phyloP scores from a whole-genome alignment of 1,140 invertebrate species.

The Anastatus disparis region DNA sequence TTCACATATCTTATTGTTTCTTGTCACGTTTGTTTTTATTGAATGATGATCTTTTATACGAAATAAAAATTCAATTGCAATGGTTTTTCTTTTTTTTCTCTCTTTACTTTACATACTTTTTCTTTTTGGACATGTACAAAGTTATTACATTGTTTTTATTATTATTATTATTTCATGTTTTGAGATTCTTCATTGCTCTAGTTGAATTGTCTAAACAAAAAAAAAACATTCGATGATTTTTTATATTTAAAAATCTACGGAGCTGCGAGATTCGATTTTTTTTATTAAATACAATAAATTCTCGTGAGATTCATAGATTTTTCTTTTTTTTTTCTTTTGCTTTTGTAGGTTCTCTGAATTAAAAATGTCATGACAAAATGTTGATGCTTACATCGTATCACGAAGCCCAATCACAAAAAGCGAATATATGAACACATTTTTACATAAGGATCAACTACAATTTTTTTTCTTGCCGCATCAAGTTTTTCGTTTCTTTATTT shows the following conservation, averaged over 20 bases:
- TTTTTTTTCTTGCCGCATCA: background rate
- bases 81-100: too few relatives aligned
- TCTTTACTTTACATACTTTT: conserved; percentile 24
- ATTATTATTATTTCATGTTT: too few relatives aligned
- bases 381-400: background rate
- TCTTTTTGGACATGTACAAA: conserved; percentile 22
- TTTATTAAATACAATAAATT: background rate
- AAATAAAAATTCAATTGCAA: conserved; percentile 7
- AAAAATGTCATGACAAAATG: background rate
- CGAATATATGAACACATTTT: conserved; percentile 14
- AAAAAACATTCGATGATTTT: conserved; percentile 1
- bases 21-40: background rate
- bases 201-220: background rate
- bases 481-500: background rate
- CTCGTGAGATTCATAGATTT: background rate
- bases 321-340: background rate
- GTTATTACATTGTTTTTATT: conserved; percentile 14
- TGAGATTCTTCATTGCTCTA: conserved; percentile 6
- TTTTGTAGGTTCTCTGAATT: background rate
- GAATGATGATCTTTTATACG: background rate
- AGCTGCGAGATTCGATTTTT: conserved; percentile 2
- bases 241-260: background rate
- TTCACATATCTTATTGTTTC: background rate
- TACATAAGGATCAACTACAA: background rate
- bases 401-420: conserved; percentile 11